These are phyloP conservation scores for Nesospiza acunhae DNA, from an alignment of 2,113 vertebrate species.

Conservation along the genomic window DNA sequence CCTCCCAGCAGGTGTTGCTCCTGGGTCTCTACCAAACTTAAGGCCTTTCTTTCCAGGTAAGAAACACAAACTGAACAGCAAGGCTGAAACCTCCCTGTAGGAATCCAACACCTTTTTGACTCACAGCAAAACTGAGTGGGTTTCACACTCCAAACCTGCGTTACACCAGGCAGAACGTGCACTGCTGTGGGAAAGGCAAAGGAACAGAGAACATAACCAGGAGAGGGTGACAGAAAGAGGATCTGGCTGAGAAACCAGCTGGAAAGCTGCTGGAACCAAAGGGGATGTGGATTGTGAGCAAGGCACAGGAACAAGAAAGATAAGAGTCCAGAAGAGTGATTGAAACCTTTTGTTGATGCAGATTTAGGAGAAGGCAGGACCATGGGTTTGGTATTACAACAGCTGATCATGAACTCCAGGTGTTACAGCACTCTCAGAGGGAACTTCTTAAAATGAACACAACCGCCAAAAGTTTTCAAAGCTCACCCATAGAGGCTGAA, in stretches of 20 bases:
- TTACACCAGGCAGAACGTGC: accelerated
- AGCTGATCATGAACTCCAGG: background rate
- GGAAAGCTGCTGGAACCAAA: background rate
- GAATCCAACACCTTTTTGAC: background rate
- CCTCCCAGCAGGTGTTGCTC: background rate
- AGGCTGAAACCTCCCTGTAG: background rate
- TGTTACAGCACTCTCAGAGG: background rate
- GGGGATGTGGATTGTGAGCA: background rate
- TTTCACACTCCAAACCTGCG: background rate
- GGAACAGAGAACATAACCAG: background rate
- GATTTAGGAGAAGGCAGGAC: background rate
- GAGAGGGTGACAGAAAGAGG: background rate
- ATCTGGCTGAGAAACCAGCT: background rate
- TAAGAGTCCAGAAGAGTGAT: background rate
- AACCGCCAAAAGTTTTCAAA: background rate
- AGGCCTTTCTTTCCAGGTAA: background rate
- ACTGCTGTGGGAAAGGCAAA: background rate
- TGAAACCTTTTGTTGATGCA: background rate
- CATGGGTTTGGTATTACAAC: background rate
- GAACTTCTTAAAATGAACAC: background rate
- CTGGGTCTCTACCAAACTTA: background rate
- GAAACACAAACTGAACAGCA: background rate
- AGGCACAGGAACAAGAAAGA: background rate
- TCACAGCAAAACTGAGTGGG: background rate
- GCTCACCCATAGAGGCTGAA: background rate